Base-by-base conservation (phyloP, 2,888 invertebrate genomes). In the Strigamia crassipes region DNA sequence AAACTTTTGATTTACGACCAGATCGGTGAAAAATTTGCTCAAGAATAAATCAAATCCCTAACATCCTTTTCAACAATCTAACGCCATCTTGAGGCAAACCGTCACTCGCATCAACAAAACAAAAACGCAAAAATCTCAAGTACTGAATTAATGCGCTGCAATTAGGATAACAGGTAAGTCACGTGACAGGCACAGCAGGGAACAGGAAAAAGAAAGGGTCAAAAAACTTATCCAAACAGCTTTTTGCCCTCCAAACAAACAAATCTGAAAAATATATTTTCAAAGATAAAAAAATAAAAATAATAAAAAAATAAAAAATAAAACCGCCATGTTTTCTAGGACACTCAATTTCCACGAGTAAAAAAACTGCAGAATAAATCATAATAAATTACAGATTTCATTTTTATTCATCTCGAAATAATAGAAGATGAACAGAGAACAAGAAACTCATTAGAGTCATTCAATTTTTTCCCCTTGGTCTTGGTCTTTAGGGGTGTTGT, bases 161-260 rank as follows among this genome's bases (percentile, higher is more conserved):
- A 66, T 66, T 66, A 66, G 61, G 61, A 66, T 18, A 66, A 66
- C 61, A 66, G 61, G 61, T 66, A 66, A 66, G 61, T 66, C 61
- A 66, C 61, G 61, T 66, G 61, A 66, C 9, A 66, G 61, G 23
- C 18, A 66, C 61, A 66, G 61, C 61, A 66, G 61, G 61, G 61
- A 66, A 66, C 61, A 66, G 21, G 61, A 21, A 21, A 66, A 66
- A 66, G 51, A 66, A 66, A 66, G 61, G 61, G 61, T 66, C 61
- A 66, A 66, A 66, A 66, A 66, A 66, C 61, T 66, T 66, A 21
- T 66, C 21, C 18, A 12, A 66, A 66, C n/a, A 66, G 23, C 21
- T 12, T n/a, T 66, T 8, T 66, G 61, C 61, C 61, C 61, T 66
- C 21, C 18, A 66, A 23, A 21, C 21, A 38, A 38, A 38, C 6